Conservation (phyloP, 2,113 vertebrate species). For the Vombatus ursinus region DNA sequence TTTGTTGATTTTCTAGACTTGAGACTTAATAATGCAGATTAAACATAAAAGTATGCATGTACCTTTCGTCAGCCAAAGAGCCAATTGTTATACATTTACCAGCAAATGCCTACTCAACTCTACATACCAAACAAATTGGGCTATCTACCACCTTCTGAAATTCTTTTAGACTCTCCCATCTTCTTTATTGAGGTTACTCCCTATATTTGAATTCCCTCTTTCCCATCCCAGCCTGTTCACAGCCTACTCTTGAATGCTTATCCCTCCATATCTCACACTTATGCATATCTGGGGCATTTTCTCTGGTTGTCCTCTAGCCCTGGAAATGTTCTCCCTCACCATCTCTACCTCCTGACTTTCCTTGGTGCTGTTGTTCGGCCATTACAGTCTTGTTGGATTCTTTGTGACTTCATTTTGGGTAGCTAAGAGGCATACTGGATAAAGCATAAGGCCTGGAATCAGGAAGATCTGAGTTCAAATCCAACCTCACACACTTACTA, state of each 20-base stretch:
- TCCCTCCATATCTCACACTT: background rate
- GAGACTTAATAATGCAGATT: background rate
- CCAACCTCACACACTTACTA: background rate
- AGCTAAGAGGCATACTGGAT: background rate
- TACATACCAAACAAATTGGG: background rate
- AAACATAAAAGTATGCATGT: background rate
- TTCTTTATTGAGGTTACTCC: background rate
- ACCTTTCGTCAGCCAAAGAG: background rate
- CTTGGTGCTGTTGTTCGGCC: background rate
- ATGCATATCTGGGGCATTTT: background rate
- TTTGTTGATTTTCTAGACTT: background rate
- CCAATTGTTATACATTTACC: background rate
- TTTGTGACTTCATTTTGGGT: background rate
- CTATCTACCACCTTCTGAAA: background rate
- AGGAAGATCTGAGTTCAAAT: background rate
- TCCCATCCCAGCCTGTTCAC: background rate
- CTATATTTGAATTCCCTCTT: background rate
- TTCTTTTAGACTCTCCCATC: background rate
- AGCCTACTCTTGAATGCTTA: background rate
- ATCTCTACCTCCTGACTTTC: background rate
- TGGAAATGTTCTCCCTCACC: background rate
- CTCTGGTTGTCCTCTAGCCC: background rate
- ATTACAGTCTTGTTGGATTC: background rate
- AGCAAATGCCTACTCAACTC: background rate
- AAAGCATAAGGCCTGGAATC: background rate